These are phyloP conservation scores for Plutella xylostella DNA, from an alignment of 2,888 invertebrate genomes.

Conservation along the genomic window DNA sequence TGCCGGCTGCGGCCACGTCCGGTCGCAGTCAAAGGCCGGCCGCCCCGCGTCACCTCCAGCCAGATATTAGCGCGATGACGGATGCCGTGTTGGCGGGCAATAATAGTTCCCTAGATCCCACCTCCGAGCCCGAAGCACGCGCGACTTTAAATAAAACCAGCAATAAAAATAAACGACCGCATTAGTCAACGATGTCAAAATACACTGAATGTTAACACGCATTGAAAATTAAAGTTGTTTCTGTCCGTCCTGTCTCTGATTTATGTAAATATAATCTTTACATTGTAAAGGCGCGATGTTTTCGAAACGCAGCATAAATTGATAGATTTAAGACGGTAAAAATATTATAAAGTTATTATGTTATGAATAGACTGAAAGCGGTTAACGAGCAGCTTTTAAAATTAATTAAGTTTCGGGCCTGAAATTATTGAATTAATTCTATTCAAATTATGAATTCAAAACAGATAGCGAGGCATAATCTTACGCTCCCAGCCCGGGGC, in stretches of 20 bases:
- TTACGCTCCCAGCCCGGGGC: constrained; percentile 32
- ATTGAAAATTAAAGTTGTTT: constrained; percentile 24
- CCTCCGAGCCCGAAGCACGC: constrained; percentile 45
- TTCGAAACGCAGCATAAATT: neutral
- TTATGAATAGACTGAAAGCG: constrained; percentile 23
- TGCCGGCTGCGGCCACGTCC: constrained; percentile 32
- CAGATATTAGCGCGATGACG: constrained; percentile 58
- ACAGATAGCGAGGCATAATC: constrained; percentile 45
- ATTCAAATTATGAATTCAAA: constrained; percentile 45
- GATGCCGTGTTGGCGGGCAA: constrained; percentile 60
- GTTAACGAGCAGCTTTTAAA: constrained; percentile 24
- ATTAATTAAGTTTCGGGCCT: constrained; percentile 26
- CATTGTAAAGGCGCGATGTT: constrained; percentile 4
- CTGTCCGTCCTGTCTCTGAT: neutral
- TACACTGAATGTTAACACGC: constrained; percentile 48
- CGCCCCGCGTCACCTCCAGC: too few relatives aligned
- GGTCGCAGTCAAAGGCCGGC: neutral
- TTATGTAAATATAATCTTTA: constrained; percentile 5
- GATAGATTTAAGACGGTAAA: neutral
- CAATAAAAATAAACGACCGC: constrained; percentile 64
- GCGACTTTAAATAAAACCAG: constrained; percentile 55
- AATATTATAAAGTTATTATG: neutral
- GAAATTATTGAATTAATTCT: constrained; percentile 37
- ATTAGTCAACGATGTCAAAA: constrained; percentile 67
- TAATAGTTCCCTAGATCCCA: constrained; percentile 50